These are phyloP conservation scores for Cosmia trapezina DNA, from an alignment of 2,888 invertebrate species.

Conservation along the genomic window DNA sequence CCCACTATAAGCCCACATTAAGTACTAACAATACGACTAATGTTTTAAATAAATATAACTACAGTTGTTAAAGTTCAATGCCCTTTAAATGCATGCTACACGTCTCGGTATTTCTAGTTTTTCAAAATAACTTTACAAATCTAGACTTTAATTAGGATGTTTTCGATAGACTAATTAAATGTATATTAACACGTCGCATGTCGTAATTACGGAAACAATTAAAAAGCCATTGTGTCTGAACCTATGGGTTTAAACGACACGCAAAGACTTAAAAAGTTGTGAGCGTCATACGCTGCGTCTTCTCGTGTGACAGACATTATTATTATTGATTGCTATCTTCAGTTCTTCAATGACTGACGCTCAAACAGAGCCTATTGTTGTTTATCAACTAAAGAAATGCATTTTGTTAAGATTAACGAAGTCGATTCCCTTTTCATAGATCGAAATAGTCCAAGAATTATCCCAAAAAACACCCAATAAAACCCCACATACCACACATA, in stretches of 20 bases:
- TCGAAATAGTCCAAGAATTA: neutral
- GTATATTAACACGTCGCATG: neutral
- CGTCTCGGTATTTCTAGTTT: constrained; percentile 17
- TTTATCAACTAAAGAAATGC: neutral
- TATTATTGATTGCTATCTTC: neutral
- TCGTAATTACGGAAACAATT: too few relatives aligned
- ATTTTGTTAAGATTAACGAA: neutral
- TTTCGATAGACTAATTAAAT: constrained; percentile 16
- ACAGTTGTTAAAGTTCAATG: constrained; percentile 46
- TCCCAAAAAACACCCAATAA: neutral
- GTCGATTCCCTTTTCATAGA: neutral
- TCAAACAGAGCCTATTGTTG: neutral
- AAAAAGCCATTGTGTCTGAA: too few relatives aligned
- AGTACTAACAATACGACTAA: constrained; percentile 28
- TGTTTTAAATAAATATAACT: constrained; percentile 40
- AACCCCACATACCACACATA: too few relatives aligned
- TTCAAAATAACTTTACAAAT: constrained; percentile 10
- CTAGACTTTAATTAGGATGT: constrained; percentile 30
- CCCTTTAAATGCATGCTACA: constrained; percentile 47
- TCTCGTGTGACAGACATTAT: neutral
- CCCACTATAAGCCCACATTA: constrained; percentile 28
- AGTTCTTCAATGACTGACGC: neutral
- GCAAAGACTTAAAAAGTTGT: neutral
- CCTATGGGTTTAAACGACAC: too few relatives aligned
- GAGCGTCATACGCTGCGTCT: neutral